Conservation (phyloP, 1,140 invertebrate species). For the Adelges cooleyi region DNA sequence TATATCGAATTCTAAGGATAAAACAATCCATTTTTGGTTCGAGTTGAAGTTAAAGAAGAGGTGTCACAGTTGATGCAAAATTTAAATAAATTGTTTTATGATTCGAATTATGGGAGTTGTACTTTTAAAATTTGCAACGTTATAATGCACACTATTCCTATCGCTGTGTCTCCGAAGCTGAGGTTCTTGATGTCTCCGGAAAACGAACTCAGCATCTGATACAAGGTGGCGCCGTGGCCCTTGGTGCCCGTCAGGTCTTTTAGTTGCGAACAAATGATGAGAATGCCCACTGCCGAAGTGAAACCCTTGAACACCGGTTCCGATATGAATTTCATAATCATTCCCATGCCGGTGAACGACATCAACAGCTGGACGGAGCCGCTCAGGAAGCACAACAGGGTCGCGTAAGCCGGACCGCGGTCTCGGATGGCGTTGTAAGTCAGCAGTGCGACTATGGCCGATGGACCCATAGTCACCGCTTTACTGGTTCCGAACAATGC, state of each 20-base stretch:
- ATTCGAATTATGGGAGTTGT: too few species aligned
- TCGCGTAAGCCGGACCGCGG: slow-evolving; percentile 60
- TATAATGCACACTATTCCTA: slow-evolving; percentile 58
- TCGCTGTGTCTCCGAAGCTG: slow-evolving; percentile 52
- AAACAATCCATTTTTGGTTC: too few species aligned
- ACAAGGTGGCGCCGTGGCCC: slow-evolving; percentile 59
- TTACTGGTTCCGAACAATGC: slow-evolving; percentile 81
- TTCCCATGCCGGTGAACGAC: slow-evolving; percentile 78
- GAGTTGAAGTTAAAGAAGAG: slow-evolving; percentile 34
- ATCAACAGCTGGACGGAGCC: slow-evolving; percentile 72
- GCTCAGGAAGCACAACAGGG: slow-evolving; percentile 64
- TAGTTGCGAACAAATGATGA: slow-evolving; percentile 77
- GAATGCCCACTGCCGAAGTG: slow-evolving; percentile 82
- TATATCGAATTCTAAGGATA: too few species aligned
- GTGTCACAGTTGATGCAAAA: too few species aligned
- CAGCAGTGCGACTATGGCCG: slow-evolving; percentile 68
- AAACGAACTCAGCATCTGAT: slow-evolving; percentile 58
- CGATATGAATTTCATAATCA: slow-evolving; percentile 86
- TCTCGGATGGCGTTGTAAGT: slow-evolving; percentile 58
- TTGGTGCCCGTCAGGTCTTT: slow-evolving; percentile 76
- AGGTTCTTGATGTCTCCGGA: slow-evolving; percentile 49
- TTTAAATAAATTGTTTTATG: too few species aligned
- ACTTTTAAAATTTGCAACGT: slow-evolving; percentile 54
- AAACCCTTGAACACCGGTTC: slow-evolving; percentile 88
- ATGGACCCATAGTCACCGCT: slow-evolving; percentile 77